These are phyloP conservation scores for Falco berigora DNA, from an alignment of 2,797 vertebrate species.

Conservation along the genomic window DNA sequence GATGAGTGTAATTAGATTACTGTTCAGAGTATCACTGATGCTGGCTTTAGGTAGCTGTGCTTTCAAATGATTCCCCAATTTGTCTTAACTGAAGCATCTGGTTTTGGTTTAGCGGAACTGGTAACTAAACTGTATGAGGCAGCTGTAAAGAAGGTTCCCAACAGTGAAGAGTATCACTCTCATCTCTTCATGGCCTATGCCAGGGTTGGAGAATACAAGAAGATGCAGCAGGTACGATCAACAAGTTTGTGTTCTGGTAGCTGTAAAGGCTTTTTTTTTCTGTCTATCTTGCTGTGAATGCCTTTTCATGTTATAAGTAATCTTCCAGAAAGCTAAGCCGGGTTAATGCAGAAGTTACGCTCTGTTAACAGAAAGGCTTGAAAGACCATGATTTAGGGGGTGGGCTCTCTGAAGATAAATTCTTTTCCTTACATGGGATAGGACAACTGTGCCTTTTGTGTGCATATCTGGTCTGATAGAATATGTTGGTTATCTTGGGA, in stretches of 20 bases:
- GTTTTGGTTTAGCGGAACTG: constrained; percentile 84
- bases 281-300: neutral
- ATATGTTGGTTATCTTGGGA: neutral
- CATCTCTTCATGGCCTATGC: constrained; percentile 99
- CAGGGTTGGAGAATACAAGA: constrained; percentile 97
- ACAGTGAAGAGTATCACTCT: constrained; percentile 96
- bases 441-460: neutral
- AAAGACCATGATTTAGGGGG: neutral
- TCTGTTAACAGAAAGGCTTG: neutral
- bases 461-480: neutral
- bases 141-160: constrained; percentile 95
- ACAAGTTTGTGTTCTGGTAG: neutral
- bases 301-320: rapidly evolving
- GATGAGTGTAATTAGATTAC: neutral
- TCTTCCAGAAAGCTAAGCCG: neutral
- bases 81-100: constrained; percentile 27
- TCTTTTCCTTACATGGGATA: neutral
- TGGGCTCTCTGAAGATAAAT: neutral
- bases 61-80: neutral
- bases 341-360: neutral
- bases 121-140: constrained; percentile 97
- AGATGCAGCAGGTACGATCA: constrained; percentile 93
- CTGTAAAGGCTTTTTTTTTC: neutral
- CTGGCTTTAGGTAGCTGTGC: neutral
- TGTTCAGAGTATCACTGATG: neutral